Percentiles rank a stretch among this genome's conserved stretches.
phyloP scores from a whole-genome alignment of 2,797 vertebrate species.

The Phoeniculus purpureus region DNA sequence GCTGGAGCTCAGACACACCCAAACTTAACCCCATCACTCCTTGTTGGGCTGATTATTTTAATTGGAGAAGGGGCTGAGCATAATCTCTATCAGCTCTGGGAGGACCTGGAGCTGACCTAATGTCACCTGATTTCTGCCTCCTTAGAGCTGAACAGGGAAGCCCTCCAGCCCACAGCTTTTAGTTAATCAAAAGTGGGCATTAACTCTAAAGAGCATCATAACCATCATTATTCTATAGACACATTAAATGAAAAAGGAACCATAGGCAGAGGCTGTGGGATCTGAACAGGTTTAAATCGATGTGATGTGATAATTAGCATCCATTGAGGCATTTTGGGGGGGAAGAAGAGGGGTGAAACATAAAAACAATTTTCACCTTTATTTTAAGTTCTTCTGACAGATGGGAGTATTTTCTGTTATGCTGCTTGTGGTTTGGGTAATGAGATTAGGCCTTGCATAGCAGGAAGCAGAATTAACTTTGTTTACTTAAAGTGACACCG shows the following conservation, averaged over 20 bases:
- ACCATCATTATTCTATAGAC: background rate
- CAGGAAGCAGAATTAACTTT: constrained; percentile 80
- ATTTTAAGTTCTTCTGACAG: constrained; percentile 58
- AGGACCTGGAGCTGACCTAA: accelerated
- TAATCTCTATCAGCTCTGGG: background rate
- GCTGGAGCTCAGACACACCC: background rate
- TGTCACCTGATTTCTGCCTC: background rate
- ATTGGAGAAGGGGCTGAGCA: background rate
- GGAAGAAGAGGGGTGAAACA: background rate
- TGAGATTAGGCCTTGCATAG: constrained; percentile 77
- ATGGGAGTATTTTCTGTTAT: constrained; percentile 70
- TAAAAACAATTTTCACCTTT: constrained; percentile 53
- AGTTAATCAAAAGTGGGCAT: background rate
- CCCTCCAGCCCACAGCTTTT: background rate
- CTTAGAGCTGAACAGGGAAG: background rate
- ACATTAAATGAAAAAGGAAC: background rate
- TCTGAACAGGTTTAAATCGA: background rate
- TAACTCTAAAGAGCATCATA: background rate
- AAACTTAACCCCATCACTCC: background rate
- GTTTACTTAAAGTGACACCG: constrained; percentile 78
- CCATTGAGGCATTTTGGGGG: background rate
- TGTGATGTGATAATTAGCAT: constrained; percentile 24
- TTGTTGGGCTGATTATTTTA: background rate
- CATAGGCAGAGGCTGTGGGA: background rate
- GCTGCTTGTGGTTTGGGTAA: constrained; percentile 77